Evolutionary conservation across 2,113 vertebrate genomes (phyloP).

Genomic region (Mellivora capensis): DNA sequence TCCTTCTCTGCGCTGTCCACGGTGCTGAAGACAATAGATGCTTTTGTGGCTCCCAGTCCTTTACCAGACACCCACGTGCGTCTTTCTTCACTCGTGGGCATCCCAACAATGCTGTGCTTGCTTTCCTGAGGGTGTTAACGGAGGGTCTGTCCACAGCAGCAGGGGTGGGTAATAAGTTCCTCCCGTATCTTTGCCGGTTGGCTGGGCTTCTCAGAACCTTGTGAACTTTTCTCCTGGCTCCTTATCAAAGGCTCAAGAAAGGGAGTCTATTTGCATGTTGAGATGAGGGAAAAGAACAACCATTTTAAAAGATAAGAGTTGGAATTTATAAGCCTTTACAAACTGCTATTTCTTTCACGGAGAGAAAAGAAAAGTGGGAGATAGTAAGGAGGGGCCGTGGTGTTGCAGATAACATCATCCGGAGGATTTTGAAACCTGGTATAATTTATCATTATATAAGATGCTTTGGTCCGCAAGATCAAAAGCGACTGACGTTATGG

Average conservation of each 20-base stretch:
- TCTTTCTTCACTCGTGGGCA: neutral
- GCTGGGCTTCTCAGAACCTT: neutral
- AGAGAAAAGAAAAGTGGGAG: slow-evolving; percentile 48
- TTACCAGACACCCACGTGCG: no score
- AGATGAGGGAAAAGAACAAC: slow-evolving; percentile 29
- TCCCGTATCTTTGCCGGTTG: neutral
- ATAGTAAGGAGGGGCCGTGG: neutral
- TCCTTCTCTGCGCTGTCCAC: accelerated
- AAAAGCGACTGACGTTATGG: slow-evolving; percentile 16
- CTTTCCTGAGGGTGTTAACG: neutral
- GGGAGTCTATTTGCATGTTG: slow-evolving; percentile 40
- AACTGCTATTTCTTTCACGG: neutral
- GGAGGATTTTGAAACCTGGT: slow-evolving; percentile 44
- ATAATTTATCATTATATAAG: slow-evolving; percentile 51
- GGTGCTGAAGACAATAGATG: no score
- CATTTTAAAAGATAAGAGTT: slow-evolving; percentile 54
- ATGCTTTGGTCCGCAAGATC: slow-evolving; percentile 64
- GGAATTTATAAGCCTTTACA: slow-evolving; percentile 55
- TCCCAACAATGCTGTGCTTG: accelerated
- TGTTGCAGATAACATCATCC: slow-evolving; percentile 10
- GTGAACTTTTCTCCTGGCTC: neutral
- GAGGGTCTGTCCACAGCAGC: neutral
- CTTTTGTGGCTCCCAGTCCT: no score
- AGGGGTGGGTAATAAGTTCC: neutral
- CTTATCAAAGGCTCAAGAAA: neutral